Base-by-base conservation (phyloP, 1,140 invertebrate genomes). In the Adoxophyes honmai region DNA sequence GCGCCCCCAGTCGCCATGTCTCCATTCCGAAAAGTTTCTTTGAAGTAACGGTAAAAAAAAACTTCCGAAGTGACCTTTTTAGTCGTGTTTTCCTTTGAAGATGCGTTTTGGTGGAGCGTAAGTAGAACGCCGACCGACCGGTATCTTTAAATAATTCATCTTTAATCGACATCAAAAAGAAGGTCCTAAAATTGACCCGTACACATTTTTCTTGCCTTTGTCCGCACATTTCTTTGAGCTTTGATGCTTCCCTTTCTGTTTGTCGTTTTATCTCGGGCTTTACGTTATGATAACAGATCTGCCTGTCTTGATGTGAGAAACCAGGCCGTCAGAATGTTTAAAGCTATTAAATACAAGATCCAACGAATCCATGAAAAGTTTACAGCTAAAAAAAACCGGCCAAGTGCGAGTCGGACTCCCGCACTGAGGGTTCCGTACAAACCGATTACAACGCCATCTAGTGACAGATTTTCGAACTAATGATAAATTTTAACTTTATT, bases 71-170 rank as follows among this genome's bases (percentile, higher is more conserved):
- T 42, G 39, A 44, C 39, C 15, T 44, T 44, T 44, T 44, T 18
- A 10, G 10, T 21, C 18, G 21, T 48, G 21, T 21, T 48, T n/a
- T 48, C 42, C 42, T 48, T 48, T 48, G n/a, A 38, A 38, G 36
- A 48, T 33, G 42, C 18, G 18, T 33, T 28, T n/a, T 48, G 11
- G 4, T 14, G 1, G 18, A 28, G 18, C 21, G 18, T 10, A 6
- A 28, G 6, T 28, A 28, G 21, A 28, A 28, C 21, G 21, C 2
- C 21, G 21, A 6, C 21, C 21, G 21, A 6, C 21, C 34, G 8
- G 8, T 36, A 10, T 36, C 34, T 10, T 9, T 36, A 10, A 36
- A 10, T 36, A 36, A 36, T 36, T 36, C 8, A 28, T 36, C 34
- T 11, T 36, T 10, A 36, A 10, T 36, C n/a, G 34, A 36, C 34